A percentile compares a stretch with the other conserved stretches of the same genome.
Evolutionary conservation across 2,113 vertebrate genomes (phyloP).

Genomic region (Psettodes erumei): DNA sequence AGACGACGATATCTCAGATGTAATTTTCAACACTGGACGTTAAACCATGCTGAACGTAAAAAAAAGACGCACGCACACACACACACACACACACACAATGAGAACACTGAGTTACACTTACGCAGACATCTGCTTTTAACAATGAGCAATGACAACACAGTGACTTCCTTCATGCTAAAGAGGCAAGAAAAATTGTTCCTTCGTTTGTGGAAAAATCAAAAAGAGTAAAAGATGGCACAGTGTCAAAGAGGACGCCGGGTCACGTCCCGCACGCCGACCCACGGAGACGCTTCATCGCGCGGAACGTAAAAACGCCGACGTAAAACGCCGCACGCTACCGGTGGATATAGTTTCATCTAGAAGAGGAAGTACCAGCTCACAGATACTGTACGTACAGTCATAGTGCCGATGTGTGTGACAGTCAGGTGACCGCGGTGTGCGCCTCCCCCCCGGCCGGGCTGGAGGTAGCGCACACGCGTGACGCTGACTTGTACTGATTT

Average conservation of each 20-base stretch:
- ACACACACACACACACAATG: slow-evolving; percentile 20
- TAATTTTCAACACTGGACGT: slow-evolving; percentile 13
- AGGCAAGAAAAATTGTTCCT: slow-evolving; percentile 9
- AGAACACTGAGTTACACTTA: slow-evolving; percentile 51
- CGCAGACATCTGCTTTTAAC: slow-evolving; percentile 23
- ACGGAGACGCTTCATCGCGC: slow-evolving; percentile 56
- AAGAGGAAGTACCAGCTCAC: slow-evolving; percentile 34
- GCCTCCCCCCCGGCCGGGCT: too few species aligned
- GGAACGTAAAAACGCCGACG: slow-evolving; percentile 35
- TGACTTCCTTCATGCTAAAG: slow-evolving; percentile 4
- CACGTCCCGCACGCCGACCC: slow-evolving; percentile 29
- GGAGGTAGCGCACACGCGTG: too few species aligned
- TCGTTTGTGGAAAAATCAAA: slow-evolving; percentile 13
- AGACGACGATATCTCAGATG: slow-evolving; percentile 2
- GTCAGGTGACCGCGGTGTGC: too few species aligned
- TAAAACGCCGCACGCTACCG: too few species aligned
- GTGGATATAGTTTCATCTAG: slow-evolving; percentile 22
- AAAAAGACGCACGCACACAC: background rate
- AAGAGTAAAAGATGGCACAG: slow-evolving; percentile 45
- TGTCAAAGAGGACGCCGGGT: slow-evolving; percentile 29
- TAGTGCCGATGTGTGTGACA: too few species aligned
- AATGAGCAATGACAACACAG: slow-evolving; percentile 18
- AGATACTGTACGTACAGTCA: slow-evolving; percentile 40
- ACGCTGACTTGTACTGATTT: background rate
- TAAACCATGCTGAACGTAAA: slow-evolving; percentile 20